phyloP scores from a whole-genome alignment of 2,888 invertebrate genomes.

The Lasioglossum pauxillum region DNA sequence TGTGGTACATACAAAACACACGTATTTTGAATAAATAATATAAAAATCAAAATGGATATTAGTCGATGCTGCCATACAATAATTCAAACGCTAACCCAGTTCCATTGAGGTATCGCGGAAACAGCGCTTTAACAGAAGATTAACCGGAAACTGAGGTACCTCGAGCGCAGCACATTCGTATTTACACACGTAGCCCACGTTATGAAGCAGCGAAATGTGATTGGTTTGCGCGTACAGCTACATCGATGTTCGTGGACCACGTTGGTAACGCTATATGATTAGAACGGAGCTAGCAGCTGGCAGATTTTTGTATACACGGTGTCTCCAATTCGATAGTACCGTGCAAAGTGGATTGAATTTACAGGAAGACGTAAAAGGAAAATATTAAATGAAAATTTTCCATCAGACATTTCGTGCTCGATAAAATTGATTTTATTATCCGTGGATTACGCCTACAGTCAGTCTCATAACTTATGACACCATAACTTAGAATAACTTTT shows the following conservation, averaged over 20 bases:
- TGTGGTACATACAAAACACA: neutral
- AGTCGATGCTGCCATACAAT: neutral
- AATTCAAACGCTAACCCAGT: neutral
- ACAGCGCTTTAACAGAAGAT: constrained; percentile 10
- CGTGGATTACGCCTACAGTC: neutral
- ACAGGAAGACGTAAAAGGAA: neutral
- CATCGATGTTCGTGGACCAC: neutral
- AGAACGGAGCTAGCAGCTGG: neutral
- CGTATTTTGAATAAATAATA: neutral
- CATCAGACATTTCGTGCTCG: neutral
- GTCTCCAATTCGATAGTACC: neutral
- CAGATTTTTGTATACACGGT: neutral
- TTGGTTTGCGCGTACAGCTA: neutral
- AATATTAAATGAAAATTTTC: neutral
- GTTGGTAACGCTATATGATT: neutral
- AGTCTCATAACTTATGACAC: neutral
- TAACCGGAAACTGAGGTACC: constrained; percentile 10
- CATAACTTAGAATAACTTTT: neutral
- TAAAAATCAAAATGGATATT: constrained; percentile 2
- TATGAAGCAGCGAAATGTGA: constrained; percentile 30
- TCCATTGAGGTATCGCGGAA: neutral
- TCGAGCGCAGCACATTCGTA: constrained; percentile 2
- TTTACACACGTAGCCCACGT: neutral
- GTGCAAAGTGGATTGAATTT: neutral
- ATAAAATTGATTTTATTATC: no score